phyloP scores from a whole-genome alignment of 64 coral and sea anemone species.

The Trachythela sp. region DNA sequence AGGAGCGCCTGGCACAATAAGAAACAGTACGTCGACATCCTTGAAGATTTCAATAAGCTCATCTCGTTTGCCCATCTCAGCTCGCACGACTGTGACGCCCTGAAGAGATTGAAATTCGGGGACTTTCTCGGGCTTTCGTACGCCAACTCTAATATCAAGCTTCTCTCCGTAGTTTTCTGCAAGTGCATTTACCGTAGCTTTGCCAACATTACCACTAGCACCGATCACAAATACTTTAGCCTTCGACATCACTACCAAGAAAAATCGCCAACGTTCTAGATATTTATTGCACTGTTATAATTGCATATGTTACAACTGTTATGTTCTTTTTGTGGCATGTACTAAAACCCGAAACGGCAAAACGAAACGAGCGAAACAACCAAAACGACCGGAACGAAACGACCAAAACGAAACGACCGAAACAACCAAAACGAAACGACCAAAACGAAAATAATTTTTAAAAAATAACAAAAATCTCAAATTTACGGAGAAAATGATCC shows the following conservation, averaged over 20 bases:
- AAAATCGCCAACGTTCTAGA: too few species aligned
- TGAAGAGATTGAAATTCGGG: neutral
- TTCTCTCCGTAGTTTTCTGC: neutral
- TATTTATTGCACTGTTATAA: too few species aligned
- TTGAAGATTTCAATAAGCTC: neutral
- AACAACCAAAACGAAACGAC: too few species aligned
- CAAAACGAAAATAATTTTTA: too few species aligned
- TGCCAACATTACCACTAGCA: constrained; percentile 13
- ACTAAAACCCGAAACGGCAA: too few species aligned
- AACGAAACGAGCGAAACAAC: too few species aligned
- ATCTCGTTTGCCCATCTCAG: constrained; percentile 20
- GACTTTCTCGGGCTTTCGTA: constrained; percentile 43
- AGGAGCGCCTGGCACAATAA: neutral
- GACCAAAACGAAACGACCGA: too few species aligned
- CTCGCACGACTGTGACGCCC: neutral
- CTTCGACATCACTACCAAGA: neutral
- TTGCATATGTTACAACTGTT: too few species aligned
- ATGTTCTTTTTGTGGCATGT: too few species aligned
- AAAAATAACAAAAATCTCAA: too few species aligned
- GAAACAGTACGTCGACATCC: constrained; percentile 30
- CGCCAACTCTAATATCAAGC: constrained; percentile 42
- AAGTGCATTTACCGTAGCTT: neutral
- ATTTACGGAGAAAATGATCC: too few species aligned
- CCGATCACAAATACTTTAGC: neutral
- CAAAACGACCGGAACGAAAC: too few species aligned